Evolutionary conservation across 2,888 invertebrate genomes (phyloP), one percentile per base, ranked within the genome.

Genomic region (Deilephila porcellus): DNA sequence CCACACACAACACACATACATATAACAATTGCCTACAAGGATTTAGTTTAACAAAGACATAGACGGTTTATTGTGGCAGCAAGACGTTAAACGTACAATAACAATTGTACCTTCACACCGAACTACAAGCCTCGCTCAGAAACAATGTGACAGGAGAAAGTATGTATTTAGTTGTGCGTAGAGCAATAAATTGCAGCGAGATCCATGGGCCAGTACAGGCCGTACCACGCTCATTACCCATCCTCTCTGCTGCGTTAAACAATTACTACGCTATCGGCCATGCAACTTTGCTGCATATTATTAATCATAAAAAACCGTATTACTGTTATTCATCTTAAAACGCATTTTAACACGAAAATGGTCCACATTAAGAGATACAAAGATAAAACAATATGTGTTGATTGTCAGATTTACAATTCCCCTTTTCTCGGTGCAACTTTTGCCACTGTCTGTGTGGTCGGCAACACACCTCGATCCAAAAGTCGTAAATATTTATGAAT

Each of bases 91-190:
- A 64, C 64, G 19, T 45, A 20, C 37, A 64, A 64, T 64, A 45
- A 45, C 67, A 67, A 25, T 67, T 59, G 37, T 37, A 56, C 67
- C 72, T 59, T 59, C 59, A 34, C 63, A 63, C 64, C 56, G 59
- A 45, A 72, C 63, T 73, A 59, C n/a, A 64, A 60, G 32, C 71
- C 52, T 71, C 53, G 32, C 59, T 56, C 63, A 71, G 73, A 74
- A 73, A 74, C 73, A 74, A 73, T 74, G 71, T 82, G 80, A 83
- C 76, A 78, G 80, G 86, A 86, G 87, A 89, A 89, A 88, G 87
- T 85, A 77, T 77, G 81, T 79, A 80, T 80, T 82, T 83, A 82
- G 75, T 79, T 79, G 76, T 78, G 77, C 80, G 81, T 80, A 78
- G 77, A 80, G 82, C 77, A 78, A 82, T 86, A 85, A 86, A 87